A percentile compares a stretch with the other conserved stretches of the same genome.
phyloP scores from a whole-genome alignment of 2,113 vertebrate species.

The Sciurus niger region DNA sequence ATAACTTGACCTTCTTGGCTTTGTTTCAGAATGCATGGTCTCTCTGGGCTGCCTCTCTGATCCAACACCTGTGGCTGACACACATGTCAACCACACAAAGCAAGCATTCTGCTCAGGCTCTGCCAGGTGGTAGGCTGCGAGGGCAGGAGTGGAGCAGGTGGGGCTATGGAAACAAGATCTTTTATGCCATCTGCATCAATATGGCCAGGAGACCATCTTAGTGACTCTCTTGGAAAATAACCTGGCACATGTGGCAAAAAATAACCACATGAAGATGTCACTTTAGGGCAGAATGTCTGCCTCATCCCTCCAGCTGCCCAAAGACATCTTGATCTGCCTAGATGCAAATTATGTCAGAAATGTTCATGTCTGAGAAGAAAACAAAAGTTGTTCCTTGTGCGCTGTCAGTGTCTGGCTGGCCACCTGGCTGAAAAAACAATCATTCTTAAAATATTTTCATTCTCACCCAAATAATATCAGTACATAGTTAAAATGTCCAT shows the following conservation, averaged over 20 bases:
- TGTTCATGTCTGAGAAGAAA: background rate
- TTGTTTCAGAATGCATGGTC: background rate
- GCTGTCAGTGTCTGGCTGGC: background rate
- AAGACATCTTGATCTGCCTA: background rate
- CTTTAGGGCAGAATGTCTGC: background rate
- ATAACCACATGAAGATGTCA: background rate
- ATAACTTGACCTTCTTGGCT: background rate
- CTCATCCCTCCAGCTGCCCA: background rate
- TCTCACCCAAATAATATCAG: background rate
- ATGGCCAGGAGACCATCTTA: background rate
- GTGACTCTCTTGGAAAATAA: background rate
- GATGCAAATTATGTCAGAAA: background rate
- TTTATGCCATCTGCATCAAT: background rate
- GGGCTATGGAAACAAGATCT: background rate
- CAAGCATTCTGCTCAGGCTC: background rate
- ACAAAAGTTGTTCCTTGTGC: background rate
- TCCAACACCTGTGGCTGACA: conserved; percentile 9
- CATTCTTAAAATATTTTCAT: background rate
- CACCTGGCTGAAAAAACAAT: background rate
- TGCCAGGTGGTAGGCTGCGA: background rate
- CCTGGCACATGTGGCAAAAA: background rate
- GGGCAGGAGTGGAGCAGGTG: background rate
- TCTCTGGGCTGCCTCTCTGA: background rate
- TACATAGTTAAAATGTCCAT: background rate
- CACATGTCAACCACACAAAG: background rate